Evolutionary conservation across 2,797 vertebrate genomes (phyloP), one percentile per base, ranked within the genome.

Genomic region (Pelodytes ibericus): DNA sequence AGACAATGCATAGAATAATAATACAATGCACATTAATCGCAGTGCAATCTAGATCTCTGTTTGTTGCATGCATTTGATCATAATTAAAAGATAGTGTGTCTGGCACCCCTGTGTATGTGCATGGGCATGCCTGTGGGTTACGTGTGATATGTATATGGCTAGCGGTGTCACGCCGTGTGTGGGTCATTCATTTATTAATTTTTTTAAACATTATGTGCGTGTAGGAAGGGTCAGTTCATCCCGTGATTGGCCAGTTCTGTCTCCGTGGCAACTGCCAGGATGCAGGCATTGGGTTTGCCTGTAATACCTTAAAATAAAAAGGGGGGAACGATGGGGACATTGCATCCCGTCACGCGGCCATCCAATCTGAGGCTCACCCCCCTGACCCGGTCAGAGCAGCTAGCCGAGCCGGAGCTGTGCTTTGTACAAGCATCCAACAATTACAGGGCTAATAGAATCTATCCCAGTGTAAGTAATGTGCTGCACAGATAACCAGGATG

Each of bases 201-300:
- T 58, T 26, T 58, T 16, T 58, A 16, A 24, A 49, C 22, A 27
- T 26, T 63, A 22, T 29, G 25, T 69, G 47, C 33, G 27, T 36
- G 31, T 51, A 31, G 16, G 29, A 68, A 73, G 41, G 75, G 70
- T 62, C 75, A 78, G 75, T 24, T 39, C 5, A 20, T 44, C 25
- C 24, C n/a, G 24, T 47, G 56, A 79, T 79, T 79, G 76, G 76
- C 20, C 63, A 26, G 57, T 9, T 3, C 56, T 73, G 76, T 72
- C 57, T 73, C 76, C 66, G 73, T 73, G 76, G 70, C 68, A 79
- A 79, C 70, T 29, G 65, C 70, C 30, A 68, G 70, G 70, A 72
- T 68, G 56, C 60, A 79, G 76, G 53, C 70, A 72, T 44, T 44
- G 30, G 41, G 22, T 61, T n/a, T 72, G 57, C 51, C 36, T 72